Evolutionary conservation across 53 echinoderm and acorn worm species (phyloP).

Genomic region (Pentamera pediparva): DNA sequence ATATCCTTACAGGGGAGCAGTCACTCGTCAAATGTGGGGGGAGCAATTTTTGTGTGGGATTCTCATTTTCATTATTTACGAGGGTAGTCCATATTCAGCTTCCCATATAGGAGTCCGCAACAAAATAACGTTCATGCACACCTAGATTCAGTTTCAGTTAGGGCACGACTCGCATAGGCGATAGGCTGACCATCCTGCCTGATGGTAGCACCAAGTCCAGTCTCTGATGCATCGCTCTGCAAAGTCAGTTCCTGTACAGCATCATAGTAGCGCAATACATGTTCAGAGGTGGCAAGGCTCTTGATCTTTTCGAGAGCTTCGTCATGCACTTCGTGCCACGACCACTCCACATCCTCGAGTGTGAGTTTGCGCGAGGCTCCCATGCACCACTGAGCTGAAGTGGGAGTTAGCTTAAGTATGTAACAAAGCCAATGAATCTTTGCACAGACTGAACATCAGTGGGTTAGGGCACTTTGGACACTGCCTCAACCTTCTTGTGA

Average conservation of each 20-base stretch:
- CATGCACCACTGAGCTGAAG: slow-evolving; percentile 34
- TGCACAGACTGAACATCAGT: slow-evolving; percentile 22
- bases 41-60: too few relatives aligned
- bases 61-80: too few relatives aligned
- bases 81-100: too few relatives aligned
- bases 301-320: not conserved
- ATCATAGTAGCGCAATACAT: slow-evolving; percentile 15
- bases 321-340: not conserved
- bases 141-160: slow-evolving; percentile 37
- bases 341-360: too few relatives aligned
- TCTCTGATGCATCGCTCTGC: slow-evolving; percentile 51
- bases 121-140: too few relatives aligned
- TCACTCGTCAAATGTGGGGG: too few relatives aligned
- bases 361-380: slow-evolving; percentile 17
- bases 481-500: not conserved
- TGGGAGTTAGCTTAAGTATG: slow-evolving; percentile 23
- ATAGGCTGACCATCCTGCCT: slow-evolving; percentile 48
- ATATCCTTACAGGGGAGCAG: too few relatives aligned
- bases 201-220: slow-evolving; percentile 48
- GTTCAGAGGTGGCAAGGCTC: slow-evolving; percentile 11
- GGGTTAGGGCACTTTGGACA: slow-evolving; percentile 30
- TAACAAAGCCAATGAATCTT: slow-evolving; percentile 23
- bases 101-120: too few relatives aligned
- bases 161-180: slow-evolving; percentile 59
- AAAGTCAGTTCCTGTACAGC: not conserved